Evolutionary conservation across 2,888 invertebrate genomes (phyloP).

Genomic region (Cantharis lateralis): DNA sequence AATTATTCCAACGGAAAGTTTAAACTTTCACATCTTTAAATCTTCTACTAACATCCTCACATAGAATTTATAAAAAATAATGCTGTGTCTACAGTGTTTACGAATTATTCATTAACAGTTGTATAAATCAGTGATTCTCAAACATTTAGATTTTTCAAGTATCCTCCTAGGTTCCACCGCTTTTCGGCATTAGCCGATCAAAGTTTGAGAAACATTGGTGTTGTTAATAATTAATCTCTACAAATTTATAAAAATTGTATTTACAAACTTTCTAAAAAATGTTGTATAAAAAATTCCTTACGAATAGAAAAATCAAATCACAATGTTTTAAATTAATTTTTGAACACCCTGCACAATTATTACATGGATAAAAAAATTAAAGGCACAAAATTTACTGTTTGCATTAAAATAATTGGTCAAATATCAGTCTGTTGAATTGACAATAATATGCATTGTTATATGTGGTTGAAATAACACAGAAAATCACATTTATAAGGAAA

Average conservation of each 20-base stretch:
- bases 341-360: background rate
- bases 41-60: background rate
- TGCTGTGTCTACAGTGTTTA: background rate
- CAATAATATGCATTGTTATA: background rate
- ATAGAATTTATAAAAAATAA: background rate
- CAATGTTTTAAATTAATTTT: background rate
- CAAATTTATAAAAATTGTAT: background rate
- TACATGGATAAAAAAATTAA: background rate
- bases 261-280: background rate
- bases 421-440: background rate
- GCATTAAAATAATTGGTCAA: background rate
- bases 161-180: too few species aligned
- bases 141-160: background rate
- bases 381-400: background rate
- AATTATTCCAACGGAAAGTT: background rate
- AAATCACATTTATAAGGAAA: background rate
- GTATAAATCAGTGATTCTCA: background rate
- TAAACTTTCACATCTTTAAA: background rate
- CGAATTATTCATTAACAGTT: background rate
- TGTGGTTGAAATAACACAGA: background rate
- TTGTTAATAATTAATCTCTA: background rate
- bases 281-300: background rate
- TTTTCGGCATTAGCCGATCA: background rate
- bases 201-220: background rate
- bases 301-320: background rate